Conservation (phyloP, 2,113 vertebrate genomes). For the rat (Rattus norvegicus) region GRCr8 NC_086035.1:27368501-27369000, state of each 20-base stretch:
- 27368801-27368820: neutral
- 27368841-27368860: neutral
- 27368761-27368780: neutral
- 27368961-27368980: neutral
- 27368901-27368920: accelerated
- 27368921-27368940: neutral
- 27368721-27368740: neutral
- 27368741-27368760: neutral
- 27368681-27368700: neutral
- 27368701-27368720: too few relatives aligned
- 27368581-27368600: neutral
- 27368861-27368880: neutral
- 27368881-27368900: too few relatives aligned
- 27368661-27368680: neutral
- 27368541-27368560: neutral
- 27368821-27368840: neutral
- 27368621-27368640: neutral
- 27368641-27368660: neutral
- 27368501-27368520: neutral
- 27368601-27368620: neutral
- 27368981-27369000: neutral
- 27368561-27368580: neutral
- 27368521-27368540: neutral
- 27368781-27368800: neutral
- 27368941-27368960: neutral